A percentile compares a stretch with the other conserved stretches of the same genome.
These are phyloP conservation scores for Empidonax alnorum DNA, from an alignment of 2,113 vertebrate genomes.

Conservation along the genomic window DNA sequence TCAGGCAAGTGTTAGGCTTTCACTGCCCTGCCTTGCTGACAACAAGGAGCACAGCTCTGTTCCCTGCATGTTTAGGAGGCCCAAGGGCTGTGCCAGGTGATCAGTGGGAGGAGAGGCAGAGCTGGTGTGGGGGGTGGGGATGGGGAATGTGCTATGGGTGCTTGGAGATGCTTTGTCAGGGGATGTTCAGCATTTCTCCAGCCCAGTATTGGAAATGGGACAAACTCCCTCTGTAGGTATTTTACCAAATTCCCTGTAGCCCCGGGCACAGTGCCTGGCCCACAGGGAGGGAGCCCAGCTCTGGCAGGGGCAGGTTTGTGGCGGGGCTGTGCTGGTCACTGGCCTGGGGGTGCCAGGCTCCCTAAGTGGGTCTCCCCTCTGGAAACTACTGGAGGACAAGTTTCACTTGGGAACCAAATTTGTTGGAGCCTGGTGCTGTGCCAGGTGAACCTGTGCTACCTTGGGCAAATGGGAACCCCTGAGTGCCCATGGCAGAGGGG, in stretches of 20 bases:
- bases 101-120: not conserved
- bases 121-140: not conserved
- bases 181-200: not conserved
- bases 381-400: not conserved
- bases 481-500: not conserved
- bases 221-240: not conserved
- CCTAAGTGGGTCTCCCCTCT: not conserved
- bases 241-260: not conserved
- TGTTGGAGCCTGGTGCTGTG: not conserved
- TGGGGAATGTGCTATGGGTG: not conserved
- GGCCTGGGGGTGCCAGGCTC: not conserved
- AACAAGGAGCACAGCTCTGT: not conserved
- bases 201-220: not conserved
- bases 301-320: not conserved
- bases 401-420: not conserved
- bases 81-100: not conserved
- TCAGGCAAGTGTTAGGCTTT: not conserved
- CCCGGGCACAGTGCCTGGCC: not conserved
- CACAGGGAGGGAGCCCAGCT: not conserved
- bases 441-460: not conserved
- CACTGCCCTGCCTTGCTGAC: not conserved
- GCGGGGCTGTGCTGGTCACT: not conserved
- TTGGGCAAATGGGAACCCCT: not conserved
- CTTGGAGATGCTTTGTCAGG: not conserved
- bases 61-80: not conserved